phyloP scores from a whole-genome alignment of 2,797 vertebrate genomes.

The Forpus xanthops region DNA sequence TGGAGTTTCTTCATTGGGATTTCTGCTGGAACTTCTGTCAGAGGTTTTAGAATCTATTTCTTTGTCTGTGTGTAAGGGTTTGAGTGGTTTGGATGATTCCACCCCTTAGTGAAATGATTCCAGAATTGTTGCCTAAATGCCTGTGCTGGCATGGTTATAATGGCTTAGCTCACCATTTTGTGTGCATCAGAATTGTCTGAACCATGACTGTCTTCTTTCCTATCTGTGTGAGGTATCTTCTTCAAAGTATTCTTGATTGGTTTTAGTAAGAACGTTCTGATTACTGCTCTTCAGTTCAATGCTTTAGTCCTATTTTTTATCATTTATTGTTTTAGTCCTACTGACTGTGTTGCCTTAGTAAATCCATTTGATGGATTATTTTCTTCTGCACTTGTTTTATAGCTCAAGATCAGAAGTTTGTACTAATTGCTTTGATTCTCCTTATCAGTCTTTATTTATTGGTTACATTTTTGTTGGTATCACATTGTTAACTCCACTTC shows the following conservation, averaged over 20 bases:
- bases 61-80: background rate
- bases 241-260: background rate
- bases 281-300: background rate
- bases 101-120: background rate
- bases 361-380: background rate
- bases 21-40: background rate
- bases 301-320: background rate
- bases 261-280: background rate
- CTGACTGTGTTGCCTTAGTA: background rate
- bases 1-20: background rate
- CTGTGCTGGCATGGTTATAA: background rate
- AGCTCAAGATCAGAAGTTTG: background rate
- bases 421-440: constrained; percentile 2
- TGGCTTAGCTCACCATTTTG: background rate
- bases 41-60: background rate
- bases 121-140: background rate
- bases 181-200: background rate
- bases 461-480: background rate
- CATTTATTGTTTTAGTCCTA: background rate
- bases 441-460: background rate
- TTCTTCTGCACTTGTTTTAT: background rate
- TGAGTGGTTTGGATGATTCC: background rate
- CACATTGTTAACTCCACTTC: background rate
- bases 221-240: background rate
- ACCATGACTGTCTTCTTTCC: background rate